Percentiles rank a stretch among this genome's conserved stretches.
These are phyloP conservation scores for Phlogophora meticulosa DNA, from an alignment of 2,888 invertebrate genomes.

Conservation along the genomic window DNA sequence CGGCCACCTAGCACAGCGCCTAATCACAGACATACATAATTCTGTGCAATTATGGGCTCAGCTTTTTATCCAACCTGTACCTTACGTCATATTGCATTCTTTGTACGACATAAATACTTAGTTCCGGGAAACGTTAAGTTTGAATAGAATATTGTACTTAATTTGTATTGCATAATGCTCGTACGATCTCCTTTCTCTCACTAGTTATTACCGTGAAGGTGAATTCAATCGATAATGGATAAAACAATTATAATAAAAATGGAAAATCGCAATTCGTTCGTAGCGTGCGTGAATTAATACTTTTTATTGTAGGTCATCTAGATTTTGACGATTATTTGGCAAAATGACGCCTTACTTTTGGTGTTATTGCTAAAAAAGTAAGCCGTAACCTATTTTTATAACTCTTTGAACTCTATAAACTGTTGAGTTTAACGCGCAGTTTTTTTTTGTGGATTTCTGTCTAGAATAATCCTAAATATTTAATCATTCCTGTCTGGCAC, in stretches of 20 bases:
- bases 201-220: conserved; percentile 58
- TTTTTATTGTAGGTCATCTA: conserved; percentile 60
- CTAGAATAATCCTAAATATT: conserved; percentile 33
- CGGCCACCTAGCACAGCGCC: conserved; percentile 9
- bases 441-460: conserved; percentile 20
- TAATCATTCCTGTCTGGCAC: conserved; percentile 13
- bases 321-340: conserved; percentile 45
- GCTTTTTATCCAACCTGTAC: conserved; percentile 42
- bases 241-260: conserved; percentile 64
- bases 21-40: conserved; percentile 51
- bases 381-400: conserved; percentile 44
- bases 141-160: conserved; percentile 58
- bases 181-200: conserved; percentile 63
- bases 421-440: conserved; percentile 38
- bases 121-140: conserved; percentile 64
- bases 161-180: conserved; percentile 58
- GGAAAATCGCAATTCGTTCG: conserved; percentile 58
- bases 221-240: conserved; percentile 65
- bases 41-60: conserved; percentile 49
- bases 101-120: conserved; percentile 54
- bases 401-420: conserved; percentile 35
- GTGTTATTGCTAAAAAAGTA: conserved; percentile 48
- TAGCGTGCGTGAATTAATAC: conserved; percentile 54
- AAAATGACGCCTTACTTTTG: conserved; percentile 44
- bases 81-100: conserved; percentile 61